Base-by-base conservation (phyloP, 2,113 vertebrate genomes). In the Miniopterus natalensis region DNA sequence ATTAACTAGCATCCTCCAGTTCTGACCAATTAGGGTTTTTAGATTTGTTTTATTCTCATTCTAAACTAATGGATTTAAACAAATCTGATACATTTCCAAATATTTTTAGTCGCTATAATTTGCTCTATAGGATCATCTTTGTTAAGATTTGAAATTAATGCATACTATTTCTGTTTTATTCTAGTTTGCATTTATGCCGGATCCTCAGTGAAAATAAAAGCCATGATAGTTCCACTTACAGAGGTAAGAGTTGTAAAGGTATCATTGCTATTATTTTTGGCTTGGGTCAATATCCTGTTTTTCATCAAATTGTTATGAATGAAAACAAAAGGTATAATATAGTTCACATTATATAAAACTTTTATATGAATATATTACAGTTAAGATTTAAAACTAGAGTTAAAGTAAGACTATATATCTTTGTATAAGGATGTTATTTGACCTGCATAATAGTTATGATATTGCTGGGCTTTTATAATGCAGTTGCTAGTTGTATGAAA, bases 101-200 rank as follows among this genome's bases (percentile, higher is more conserved):
- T 90, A 47, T 79, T 70, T 97, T 96, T 84, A 65, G 31, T 80
- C 91, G 73, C 55, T 90, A 49, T 31, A 96, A 87, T 81, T 95
- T 93, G 31, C 20, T 95, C 1, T 75, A 0, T 93, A 73, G 53
- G 68, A 83, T 90, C 31, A 68, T 25, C 20, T 29, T 1, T 92
- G 68, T 91, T 94, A 77, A 27, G 3, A 81, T 55, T 85, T 55
- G 42, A 95, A 96, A 90, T 96, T 92, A 71, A 98, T 96, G 75
- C 45, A 81, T 53, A 40, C 70, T 88, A 8, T 95, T 94, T 97
- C 12, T 96, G 4, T 95, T 98, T 97, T 93, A 25, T 98, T 97
- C 79, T 97, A 99, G 99, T 96, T 98, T 99, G 96, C 99, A 99
- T 88, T 98, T 99, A 84, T 99, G 99, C 98, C 99, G 99, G 94